Evolutionary conservation across 1,140 invertebrate genomes (phyloP), one percentile per base, ranked within the genome.

Genomic region (Himalopsyche phryganea): DNA sequence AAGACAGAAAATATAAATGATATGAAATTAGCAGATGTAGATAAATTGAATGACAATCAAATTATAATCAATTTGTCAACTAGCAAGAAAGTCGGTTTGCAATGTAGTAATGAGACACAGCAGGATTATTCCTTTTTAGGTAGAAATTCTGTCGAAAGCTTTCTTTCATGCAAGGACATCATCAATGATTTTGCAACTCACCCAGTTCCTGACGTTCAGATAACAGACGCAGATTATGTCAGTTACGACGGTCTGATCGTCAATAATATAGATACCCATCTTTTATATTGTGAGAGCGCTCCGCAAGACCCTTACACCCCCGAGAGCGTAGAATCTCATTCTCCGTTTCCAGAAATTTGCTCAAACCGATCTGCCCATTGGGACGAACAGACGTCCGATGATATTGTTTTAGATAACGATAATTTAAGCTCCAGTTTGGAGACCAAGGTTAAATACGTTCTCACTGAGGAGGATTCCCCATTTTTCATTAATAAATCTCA

Each of bases 291-390:
- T 0, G 60, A 58, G 6, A 71, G 58, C 18, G 40, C 56, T 19
- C 76, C 74, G 18, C 70, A 84, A 66, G 86, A 88, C 69, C 87
- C 87, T 1, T 90, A 90, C 61, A 90, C 87, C 0, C 87, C 87
- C 11, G 87, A 89, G 65, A 89, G 86, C 73, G 79, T 84, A 62
- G 86, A 89, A 62, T 88, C 86, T 52, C 85, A 84, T 61, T 86
- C 85, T 46, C 86, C 87, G 7, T 81, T 82, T 60, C 77, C 81
- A 15, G 75, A 83, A 44, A 57, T 61, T 0, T 72, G 69, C 17
- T 71, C 68, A 5, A 57, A 50, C 14, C 68, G 66, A 3, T 65
- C 56, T 13, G 59, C 58, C 6, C 54, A 56, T 28, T 63, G 52
- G 1, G 55, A 28, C 35, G 40, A 28, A 53, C 50, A 15, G 35